Evolutionary conservation across 1,140 invertebrate species (phyloP).

Genomic region (Nebria ingens): DNA sequence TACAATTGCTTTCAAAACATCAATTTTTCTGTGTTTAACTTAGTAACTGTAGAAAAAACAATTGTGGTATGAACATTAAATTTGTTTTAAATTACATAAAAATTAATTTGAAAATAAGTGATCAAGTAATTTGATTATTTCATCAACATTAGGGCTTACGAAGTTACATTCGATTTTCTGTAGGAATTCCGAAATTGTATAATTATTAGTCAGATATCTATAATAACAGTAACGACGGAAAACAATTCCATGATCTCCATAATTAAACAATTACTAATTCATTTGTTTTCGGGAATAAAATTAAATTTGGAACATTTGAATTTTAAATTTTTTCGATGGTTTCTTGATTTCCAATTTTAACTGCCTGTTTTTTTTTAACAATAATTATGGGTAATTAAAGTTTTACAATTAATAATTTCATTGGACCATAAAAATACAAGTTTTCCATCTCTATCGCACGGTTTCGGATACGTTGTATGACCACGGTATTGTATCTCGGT

Average conservation of each 20-base stretch:
- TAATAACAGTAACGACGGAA: no score
- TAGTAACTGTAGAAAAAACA: no score
- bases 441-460: background rate
- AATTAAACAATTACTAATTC: constrained; percentile 3
- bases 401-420: constrained; percentile 6
- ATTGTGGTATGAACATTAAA: no score
- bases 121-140: background rate
- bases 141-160: no score
- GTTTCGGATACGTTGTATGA: constrained; percentile 1
- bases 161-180: no score
- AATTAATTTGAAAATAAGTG: no score
- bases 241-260: background rate
- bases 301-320: constrained; percentile 1
- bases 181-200: no score
- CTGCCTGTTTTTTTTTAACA: constrained; percentile 5
- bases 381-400: constrained; percentile 1
- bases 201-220: no score
- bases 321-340: constrained; percentile 6
- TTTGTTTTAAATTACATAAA: no score
- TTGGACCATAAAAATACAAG: constrained; percentile 4
- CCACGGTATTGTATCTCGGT: background rate
- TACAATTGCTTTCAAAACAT: background rate
- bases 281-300: background rate
- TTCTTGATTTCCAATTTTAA: constrained; percentile 1
- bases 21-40: no score